A percentile compares a stretch with the other conserved stretches of the same genome.
Evolutionary conservation across 2,113 vertebrate genomes (phyloP).

Genomic region (Tauraco erythrolophus): DNA sequence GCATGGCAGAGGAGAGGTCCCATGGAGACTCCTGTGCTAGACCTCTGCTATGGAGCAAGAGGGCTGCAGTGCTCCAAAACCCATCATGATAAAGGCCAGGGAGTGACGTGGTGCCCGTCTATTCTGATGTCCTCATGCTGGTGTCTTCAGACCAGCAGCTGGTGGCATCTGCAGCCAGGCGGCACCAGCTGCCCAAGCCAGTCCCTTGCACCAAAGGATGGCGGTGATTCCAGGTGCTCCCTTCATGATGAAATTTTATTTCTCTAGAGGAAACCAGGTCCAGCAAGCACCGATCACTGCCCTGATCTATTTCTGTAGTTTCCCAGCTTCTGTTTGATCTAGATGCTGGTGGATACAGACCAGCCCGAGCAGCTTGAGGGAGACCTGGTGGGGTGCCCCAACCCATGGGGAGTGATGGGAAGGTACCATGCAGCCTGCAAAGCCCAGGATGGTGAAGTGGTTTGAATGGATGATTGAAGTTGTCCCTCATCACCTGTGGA

Average conservation of each 20-base stretch:
- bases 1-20: background rate
- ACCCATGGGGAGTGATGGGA: accelerated
- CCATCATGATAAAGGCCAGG: background rate
- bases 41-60: background rate
- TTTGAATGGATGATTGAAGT: too few species aligned
- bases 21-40: background rate
- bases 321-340: background rate
- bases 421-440: background rate
- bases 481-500: background rate
- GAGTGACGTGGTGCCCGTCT: background rate
- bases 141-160: background rate
- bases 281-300: background rate
- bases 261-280: background rate
- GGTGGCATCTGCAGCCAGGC: background rate
- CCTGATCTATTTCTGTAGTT: background rate
- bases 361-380: background rate
- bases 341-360: background rate
- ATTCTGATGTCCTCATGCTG: background rate
- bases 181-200: accelerated
- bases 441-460: background rate
- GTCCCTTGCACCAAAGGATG: background rate
- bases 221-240: background rate
- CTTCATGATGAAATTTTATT: background rate
- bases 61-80: accelerated
- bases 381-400: background rate